Evolutionary conservation across 2,797 vertebrate genomes (phyloP).

Genomic region (Kryptolebias ocellatus): DNA sequence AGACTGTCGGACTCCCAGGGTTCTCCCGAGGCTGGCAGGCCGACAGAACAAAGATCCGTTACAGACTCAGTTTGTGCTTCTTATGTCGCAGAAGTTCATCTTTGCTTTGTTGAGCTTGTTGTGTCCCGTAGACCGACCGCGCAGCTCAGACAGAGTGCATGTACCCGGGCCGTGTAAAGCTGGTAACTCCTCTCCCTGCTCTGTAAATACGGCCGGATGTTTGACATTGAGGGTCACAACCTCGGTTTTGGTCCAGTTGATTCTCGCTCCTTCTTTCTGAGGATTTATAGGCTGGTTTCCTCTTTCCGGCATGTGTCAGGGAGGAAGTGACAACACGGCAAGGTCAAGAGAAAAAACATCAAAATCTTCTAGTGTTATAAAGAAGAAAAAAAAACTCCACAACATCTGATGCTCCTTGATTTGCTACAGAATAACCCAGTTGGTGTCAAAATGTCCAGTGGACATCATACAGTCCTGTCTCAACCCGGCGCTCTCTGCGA

Average conservation of each 20-base stretch:
- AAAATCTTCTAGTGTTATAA: slow-evolving; percentile 2
- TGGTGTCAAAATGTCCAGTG: slow-evolving; percentile 16
- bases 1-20: background rate
- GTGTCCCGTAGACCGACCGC: background rate
- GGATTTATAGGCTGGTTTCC: slow-evolving; percentile 10
- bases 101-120: slow-evolving; percentile 6
- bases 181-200: slow-evolving; percentile 5
- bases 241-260: slow-evolving; percentile 27
- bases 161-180: background rate
- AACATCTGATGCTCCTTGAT: slow-evolving; percentile 14
- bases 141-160: background rate
- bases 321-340: slow-evolving; percentile 6
- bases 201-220: slow-evolving; percentile 9
- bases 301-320: background rate
- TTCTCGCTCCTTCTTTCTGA: slow-evolving; percentile 1
- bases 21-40: slow-evolving; percentile 6
- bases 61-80: background rate
- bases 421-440: slow-evolving; percentile 7
- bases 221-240: slow-evolving; percentile 18
- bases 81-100: background rate
- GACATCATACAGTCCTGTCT: slow-evolving; percentile 10
- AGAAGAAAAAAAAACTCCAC: background rate
- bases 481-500: slow-evolving; percentile 9
- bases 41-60: background rate
- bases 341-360: slow-evolving; percentile 12